Conservation (phyloP, 2,888 invertebrate genomes). For the Trachelus iudaicus region DNA sequence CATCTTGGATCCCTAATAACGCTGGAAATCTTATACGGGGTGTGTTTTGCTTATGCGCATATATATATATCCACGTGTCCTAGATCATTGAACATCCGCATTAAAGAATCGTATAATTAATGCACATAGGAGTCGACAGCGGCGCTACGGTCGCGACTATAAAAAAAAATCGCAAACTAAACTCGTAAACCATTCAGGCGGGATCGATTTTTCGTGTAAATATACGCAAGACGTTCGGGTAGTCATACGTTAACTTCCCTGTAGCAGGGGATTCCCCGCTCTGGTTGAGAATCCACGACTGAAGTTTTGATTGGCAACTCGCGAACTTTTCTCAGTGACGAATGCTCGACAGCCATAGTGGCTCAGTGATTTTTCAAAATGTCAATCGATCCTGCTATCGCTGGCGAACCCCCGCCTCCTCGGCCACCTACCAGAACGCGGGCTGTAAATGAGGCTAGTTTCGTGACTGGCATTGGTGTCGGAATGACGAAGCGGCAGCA, state of each 20-base stretch:
- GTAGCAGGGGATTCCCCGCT: neutral
- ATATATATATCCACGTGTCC: neutral
- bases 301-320: neutral
- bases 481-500: constrained; percentile 48
- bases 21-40: neutral
- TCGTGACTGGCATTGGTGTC: constrained; percentile 13
- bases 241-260: neutral
- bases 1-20: constrained; percentile 14
- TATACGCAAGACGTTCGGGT: neutral
- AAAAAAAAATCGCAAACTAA: neutral
- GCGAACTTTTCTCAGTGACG: neutral
- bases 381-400: neutral
- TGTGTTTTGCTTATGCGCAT: neutral
- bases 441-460: neutral
- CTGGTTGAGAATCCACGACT: neutral
- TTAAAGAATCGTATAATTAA: neutral
- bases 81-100: neutral
- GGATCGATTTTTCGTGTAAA: neutral
- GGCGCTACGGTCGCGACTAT: neutral
- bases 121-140: neutral
- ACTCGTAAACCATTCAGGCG: neutral
- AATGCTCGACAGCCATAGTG: neutral
- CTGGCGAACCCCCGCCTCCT: neutral
- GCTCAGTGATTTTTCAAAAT: neutral
- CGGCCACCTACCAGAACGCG: neutral